Evolutionary conservation across 2,113 vertebrate species (phyloP).

Genomic region (Artemisiospiza belli): DNA sequence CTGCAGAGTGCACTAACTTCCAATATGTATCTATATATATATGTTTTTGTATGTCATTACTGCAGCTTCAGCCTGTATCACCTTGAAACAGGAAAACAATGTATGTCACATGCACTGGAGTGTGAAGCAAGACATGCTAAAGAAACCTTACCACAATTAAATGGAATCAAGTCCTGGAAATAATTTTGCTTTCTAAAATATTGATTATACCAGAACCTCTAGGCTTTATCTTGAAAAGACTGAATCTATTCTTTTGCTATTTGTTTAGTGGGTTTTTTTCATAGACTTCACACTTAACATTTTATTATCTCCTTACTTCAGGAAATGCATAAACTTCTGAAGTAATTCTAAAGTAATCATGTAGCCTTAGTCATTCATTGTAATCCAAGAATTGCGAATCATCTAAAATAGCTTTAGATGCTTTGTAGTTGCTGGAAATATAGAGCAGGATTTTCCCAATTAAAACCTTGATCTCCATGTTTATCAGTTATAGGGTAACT

Average conservation of each 20-base stretch:
- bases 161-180: neutral
- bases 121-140: neutral
- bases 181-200: neutral
- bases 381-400: neutral
- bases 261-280: neutral
- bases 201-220: neutral
- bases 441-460: neutral
- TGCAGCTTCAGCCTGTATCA: neutral
- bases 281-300: neutral
- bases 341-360: neutral
- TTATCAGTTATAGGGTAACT: neutral
- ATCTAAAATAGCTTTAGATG: neutral
- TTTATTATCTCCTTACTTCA: neutral
- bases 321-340: neutral
- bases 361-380: neutral
- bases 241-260: neutral
- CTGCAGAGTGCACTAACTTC: neutral
- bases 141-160: neutral
- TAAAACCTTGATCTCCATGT: neutral
- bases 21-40: too few species aligned
- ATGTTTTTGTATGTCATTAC: neutral
- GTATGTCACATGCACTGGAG: neutral
- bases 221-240: neutral
- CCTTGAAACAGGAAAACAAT: neutral
- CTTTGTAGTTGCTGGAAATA: neutral